Evolutionary conservation across 2,113 vertebrate genomes (phyloP).

Genomic region (Fukomys damarensis): DNA sequence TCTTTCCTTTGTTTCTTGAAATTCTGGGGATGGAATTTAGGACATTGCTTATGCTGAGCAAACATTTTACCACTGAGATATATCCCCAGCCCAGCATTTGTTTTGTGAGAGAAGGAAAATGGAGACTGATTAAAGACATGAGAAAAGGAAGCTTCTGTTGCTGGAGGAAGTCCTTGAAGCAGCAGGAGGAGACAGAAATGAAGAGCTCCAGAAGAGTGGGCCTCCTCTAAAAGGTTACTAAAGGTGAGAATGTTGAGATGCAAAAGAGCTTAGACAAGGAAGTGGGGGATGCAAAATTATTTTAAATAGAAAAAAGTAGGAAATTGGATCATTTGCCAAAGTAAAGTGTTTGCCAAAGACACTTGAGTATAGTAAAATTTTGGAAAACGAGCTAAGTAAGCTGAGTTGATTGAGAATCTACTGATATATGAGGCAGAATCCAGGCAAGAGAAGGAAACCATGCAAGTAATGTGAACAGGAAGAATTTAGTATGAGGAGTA

Average conservation of each 20-base stretch:
- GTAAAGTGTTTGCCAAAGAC: neutral
- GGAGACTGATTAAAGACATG: neutral
- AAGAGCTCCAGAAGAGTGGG: neutral
- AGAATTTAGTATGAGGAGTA: neutral
- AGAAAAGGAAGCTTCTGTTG: neutral
- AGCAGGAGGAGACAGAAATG: neutral
- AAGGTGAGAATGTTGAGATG: too few relatives aligned
- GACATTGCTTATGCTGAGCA: too few relatives aligned
- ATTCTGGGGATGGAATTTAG: too few relatives aligned
- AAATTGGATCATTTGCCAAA: conserved; percentile 2
- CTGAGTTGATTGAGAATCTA: neutral
- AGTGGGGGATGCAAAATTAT: neutral
- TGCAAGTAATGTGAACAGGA: neutral
- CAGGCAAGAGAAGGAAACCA: neutral
- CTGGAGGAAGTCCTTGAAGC: neutral
- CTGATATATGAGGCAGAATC: neutral
- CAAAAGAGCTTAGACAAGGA: neutral
- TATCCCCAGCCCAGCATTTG: too few relatives aligned
- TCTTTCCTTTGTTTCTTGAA: too few relatives aligned
- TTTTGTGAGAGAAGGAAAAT: too few relatives aligned
- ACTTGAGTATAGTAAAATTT: neutral
- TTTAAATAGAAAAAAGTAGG: neutral
- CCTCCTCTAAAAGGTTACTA: neutral
- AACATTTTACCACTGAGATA: too few relatives aligned
- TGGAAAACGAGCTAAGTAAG: neutral